These are phyloP conservation scores for Cephalopachus bancanus DNA, from an alignment of 2,797 vertebrate genomes.

Conservation along the genomic window DNA sequence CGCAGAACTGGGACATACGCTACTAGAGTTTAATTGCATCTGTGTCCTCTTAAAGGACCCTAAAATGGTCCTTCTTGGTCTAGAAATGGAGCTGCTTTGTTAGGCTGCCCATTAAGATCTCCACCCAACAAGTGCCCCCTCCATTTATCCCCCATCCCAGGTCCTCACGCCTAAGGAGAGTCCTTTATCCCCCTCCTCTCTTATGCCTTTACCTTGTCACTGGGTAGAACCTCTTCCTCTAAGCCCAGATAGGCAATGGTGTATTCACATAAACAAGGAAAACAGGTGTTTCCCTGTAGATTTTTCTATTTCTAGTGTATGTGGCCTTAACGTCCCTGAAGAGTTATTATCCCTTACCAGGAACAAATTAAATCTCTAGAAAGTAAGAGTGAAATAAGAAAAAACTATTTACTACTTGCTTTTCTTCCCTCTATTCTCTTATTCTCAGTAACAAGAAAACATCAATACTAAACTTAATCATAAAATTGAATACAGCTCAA, in stretches of 20 bases:
- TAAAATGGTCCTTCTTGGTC: background rate
- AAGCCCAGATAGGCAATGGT: background rate
- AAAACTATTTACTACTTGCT: background rate
- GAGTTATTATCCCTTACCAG: background rate
- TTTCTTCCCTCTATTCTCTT: background rate
- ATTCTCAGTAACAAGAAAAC: background rate
- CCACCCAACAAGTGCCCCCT: background rate
- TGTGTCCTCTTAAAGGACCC: background rate
- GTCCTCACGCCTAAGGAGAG: background rate
- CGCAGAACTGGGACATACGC: background rate
- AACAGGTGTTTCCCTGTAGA: background rate
- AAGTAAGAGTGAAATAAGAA: background rate
- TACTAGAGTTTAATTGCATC: background rate
- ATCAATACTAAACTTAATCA: background rate
- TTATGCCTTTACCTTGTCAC: background rate
- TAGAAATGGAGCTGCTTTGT: background rate
- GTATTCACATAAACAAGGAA: background rate
- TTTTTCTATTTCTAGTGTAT: background rate
- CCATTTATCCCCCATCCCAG: rapidly evolving
- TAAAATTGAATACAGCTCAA: background rate
- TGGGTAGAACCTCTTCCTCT: background rate
- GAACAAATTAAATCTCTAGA: constrained; percentile 44
- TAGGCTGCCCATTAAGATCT: background rate
- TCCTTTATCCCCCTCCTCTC: background rate
- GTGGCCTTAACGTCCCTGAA: background rate